These are phyloP conservation scores for Cherax destructor DNA, from an alignment of 1,140 invertebrate genomes.

Conservation along the genomic window DNA sequence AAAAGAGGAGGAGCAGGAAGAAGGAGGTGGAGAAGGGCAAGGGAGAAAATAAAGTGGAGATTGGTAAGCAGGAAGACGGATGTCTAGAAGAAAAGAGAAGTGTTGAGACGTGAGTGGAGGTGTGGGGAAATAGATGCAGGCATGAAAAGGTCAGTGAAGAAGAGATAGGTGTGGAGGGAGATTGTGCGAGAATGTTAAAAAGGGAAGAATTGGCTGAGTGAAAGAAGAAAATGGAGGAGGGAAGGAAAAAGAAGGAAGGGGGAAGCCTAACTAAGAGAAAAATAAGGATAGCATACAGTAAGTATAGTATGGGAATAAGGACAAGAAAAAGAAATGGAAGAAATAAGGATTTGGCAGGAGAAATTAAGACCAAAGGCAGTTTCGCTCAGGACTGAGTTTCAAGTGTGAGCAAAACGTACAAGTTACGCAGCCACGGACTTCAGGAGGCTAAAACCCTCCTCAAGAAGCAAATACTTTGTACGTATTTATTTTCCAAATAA, in stretches of 20 bases:
- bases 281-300: background rate
- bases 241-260: background rate
- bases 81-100: too few relatives aligned
- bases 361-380: too few relatives aligned
- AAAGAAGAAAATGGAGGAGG: background rate
- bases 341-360: background rate
- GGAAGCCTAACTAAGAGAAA: background rate
- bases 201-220: background rate
- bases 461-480: too few relatives aligned
- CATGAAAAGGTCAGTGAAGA: too few relatives aligned
- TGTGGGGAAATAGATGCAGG: too few relatives aligned
- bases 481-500: too few relatives aligned
- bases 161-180: background rate
- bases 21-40: background rate
- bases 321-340: background rate
- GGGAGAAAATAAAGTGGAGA: background rate
- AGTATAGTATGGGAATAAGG: background rate
- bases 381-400: too few relatives aligned
- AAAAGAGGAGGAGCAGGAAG: background rate
- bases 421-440: too few relatives aligned
- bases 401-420: too few relatives aligned
- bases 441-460: too few relatives aligned
- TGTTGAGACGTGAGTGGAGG: too few relatives aligned
- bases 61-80: background rate
- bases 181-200: background rate